Percentiles rank a stretch among this genome's conserved stretches.
phyloP scores from a whole-genome alignment of 2,888 invertebrate genomes.

The Tachina grossa region DNA sequence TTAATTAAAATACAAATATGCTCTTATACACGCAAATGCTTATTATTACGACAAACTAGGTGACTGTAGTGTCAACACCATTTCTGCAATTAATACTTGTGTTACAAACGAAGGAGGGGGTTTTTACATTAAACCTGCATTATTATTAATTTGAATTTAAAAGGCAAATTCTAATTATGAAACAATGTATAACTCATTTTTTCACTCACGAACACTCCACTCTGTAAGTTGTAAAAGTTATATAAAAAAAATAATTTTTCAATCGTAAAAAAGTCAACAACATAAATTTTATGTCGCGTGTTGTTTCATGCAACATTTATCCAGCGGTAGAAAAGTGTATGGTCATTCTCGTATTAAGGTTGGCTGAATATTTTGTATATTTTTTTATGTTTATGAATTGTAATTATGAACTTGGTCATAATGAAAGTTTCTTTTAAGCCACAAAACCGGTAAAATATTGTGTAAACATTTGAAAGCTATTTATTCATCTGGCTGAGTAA shows the following conservation, averaged over 20 bases:
- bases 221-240: not conserved
- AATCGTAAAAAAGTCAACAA: conserved; percentile 38
- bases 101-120: not conserved
- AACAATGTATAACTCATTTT: conserved; percentile 14
- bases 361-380: conserved; percentile 18
- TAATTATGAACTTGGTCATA: conserved; percentile 51
- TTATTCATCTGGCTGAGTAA: conserved; percentile 10
- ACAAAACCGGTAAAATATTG: conserved; percentile 34
- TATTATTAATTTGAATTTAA: conserved; percentile 61
- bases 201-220: not conserved
- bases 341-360: conserved; percentile 26
- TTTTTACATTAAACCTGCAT: conserved; percentile 11
- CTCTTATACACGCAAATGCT: not conserved
- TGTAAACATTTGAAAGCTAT: conserved; percentile 23
- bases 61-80: conserved; percentile 42
- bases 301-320: conserved; percentile 25
- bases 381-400: conserved; percentile 26
- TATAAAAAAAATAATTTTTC: conserved; percentile 2
- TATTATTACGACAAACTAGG: not conserved
- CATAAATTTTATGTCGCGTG: conserved; percentile 54
- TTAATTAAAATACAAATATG: not conserved
- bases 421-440: conserved; percentile 53
- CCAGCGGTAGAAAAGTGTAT: not conserved
- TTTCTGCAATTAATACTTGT: too few species aligned
- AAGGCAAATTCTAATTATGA: conserved; percentile 44